Conservation (phyloP, 2,113 vertebrate genomes). For the Nibea coibor region DNA sequence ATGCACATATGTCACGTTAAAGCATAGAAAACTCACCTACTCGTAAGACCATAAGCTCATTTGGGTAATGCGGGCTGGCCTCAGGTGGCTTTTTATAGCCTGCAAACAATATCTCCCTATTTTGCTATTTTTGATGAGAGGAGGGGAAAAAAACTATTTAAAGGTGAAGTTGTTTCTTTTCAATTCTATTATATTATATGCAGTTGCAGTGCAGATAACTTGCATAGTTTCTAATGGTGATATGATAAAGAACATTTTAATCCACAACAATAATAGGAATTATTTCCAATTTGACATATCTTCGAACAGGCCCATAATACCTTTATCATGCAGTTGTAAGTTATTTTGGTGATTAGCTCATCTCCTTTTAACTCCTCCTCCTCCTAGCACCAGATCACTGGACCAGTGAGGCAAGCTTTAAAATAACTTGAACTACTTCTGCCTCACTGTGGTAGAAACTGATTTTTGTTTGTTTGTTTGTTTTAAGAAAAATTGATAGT, state of each 20-base stretch:
- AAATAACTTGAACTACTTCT: conserved; percentile 17
- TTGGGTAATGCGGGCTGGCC: conserved; percentile 87
- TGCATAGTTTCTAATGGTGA: not conserved
- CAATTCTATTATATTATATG: not conserved
- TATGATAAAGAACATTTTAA: not conserved
- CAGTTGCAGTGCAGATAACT: not conserved
- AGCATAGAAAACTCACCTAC: conserved; percentile 80
- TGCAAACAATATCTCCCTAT: conserved; percentile 52
- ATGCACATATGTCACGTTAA: conserved; percentile 89
- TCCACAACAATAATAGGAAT: not conserved
- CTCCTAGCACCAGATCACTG: conserved; percentile 12
- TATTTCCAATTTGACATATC: not conserved
- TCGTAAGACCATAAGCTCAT: conserved; percentile 91
- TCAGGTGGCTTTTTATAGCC: conserved; percentile 79
- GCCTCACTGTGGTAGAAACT: not conserved
- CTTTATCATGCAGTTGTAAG: not conserved
- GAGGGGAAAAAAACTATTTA: not conserved
- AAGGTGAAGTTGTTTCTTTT: not conserved
- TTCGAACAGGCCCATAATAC: not conserved
- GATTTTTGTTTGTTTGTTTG: no score
- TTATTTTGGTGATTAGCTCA: conserved; percentile 9
- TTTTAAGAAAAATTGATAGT: not conserved
- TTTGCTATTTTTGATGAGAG: no score
- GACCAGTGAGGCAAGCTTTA: conserved; percentile 8
- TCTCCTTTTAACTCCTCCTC: conserved; percentile 2